Evolutionary conservation across 1,140 invertebrate species (phyloP).

Genomic region (Pseudobourletiella spinata): DNA sequence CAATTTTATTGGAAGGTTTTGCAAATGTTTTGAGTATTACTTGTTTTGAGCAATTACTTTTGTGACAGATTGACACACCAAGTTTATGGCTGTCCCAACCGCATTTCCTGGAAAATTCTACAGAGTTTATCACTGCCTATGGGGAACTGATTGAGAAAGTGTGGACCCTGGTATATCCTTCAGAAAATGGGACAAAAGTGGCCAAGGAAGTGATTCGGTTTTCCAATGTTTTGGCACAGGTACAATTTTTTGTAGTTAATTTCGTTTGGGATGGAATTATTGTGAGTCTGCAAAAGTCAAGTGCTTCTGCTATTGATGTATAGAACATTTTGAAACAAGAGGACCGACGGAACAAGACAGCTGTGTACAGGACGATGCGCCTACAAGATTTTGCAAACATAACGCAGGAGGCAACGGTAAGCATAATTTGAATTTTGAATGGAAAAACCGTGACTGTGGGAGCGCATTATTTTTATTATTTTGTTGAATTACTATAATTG

Average conservation of each 20-base stretch:
- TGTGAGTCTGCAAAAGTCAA: too few relatives aligned
- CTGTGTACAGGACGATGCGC: constrained; percentile 13
- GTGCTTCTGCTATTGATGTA: too few relatives aligned
- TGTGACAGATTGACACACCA: not conserved
- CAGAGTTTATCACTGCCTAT: not conserved
- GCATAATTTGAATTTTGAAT: too few relatives aligned
- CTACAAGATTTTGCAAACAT: not conserved
- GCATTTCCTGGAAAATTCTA: constrained; percentile 3
- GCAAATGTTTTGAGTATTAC: not conserved
- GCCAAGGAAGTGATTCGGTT: constrained; percentile 12
- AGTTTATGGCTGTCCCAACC: not conserved
- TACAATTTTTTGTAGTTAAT: constrained; percentile 7
- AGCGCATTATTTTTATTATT: too few relatives aligned
- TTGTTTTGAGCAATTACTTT: not conserved
- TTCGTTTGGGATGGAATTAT: too few relatives aligned
- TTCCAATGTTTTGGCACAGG: constrained; percentile 8
- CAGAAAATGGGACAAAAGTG: constrained; percentile 8
- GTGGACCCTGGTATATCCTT: constrained; percentile 20
- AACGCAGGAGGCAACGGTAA: not conserved
- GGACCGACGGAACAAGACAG: constrained; percentile 3
- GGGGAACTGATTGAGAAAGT: constrained; percentile 8
- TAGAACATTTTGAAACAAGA: constrained; percentile 10
- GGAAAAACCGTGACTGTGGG: too few relatives aligned
- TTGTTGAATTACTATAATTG: too few relatives aligned
- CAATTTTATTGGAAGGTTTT: not conserved